Evolutionary conservation across 2,113 vertebrate species (phyloP).

Genomic region (Collichthys lucidus): DNA sequence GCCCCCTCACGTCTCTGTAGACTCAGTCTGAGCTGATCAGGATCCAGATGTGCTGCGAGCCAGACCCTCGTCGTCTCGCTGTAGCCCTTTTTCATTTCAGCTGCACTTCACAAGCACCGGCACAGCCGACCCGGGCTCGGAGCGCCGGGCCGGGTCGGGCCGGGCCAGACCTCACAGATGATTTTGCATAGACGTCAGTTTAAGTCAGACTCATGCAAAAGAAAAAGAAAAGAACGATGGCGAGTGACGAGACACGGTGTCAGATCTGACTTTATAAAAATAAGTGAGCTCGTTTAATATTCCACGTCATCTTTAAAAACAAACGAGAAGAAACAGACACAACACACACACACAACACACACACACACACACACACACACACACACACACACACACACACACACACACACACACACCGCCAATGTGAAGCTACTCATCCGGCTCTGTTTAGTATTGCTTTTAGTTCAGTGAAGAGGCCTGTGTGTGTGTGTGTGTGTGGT

Average conservation of each 20-base stretch:
- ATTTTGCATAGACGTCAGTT: conserved; percentile 84
- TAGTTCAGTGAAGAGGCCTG: conserved; percentile 54
- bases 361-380: conserved; percentile 41
- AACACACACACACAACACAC: conserved; percentile 41
- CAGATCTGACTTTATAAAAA: conserved; percentile 80
- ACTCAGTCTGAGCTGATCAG: not conserved
- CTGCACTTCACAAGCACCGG: conserved; percentile 30
- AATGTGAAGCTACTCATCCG: conserved; percentile 46
- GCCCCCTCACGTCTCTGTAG: too few species aligned
- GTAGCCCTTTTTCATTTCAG: conserved; percentile 68
- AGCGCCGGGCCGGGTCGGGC: conserved; percentile 52
- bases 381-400: conserved; percentile 36
- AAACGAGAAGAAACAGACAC: conserved; percentile 49
- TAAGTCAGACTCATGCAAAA: conserved; percentile 83
- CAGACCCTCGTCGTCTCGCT: conserved; percentile 6
- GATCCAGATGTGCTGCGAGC: not conserved
- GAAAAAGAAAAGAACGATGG: not conserved
- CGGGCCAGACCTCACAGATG: too few species aligned
- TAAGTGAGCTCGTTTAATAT: conserved; percentile 79
- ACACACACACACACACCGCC: conserved; percentile 30
- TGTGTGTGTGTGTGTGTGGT: conserved; percentile 26
- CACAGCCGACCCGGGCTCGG: conserved; percentile 34
- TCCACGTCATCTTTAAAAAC: conserved; percentile 58
- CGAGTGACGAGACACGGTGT: conserved; percentile 10
- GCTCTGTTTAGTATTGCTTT: conserved; percentile 79